A percentile compares a stretch with the other conserved stretches of the same genome.
Evolutionary conservation across 2,888 invertebrate species (phyloP).

Genomic region (Autographa pulchrina): DNA sequence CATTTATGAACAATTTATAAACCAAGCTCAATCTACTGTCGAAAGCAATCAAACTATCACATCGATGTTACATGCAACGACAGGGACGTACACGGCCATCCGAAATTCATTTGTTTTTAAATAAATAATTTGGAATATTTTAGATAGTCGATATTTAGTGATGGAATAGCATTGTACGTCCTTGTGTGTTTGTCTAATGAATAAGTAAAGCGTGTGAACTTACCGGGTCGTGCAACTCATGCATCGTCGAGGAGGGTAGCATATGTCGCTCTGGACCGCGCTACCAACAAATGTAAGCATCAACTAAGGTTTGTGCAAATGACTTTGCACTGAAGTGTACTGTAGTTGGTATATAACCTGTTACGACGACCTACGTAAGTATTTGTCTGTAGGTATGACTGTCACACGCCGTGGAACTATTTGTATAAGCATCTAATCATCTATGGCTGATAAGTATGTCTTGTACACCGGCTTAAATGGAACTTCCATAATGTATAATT

Average conservation of each 20-base stretch:
- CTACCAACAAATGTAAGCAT: constrained; percentile 84
- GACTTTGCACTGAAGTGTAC: constrained; percentile 48
- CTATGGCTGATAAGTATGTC: background rate
- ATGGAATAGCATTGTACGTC: constrained; percentile 60
- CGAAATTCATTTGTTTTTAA: constrained; percentile 20
- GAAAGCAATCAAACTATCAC: constrained; percentile 74
- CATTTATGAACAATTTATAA: constrained; percentile 59
- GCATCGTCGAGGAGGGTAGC: constrained; percentile 89
- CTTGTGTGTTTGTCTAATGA: constrained; percentile 45
- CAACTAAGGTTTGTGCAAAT: constrained; percentile 57
- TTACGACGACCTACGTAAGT: background rate
- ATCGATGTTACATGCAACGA: constrained; percentile 70
- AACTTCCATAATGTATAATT: no score
- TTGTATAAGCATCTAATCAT: background rate
- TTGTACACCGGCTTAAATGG: no score
- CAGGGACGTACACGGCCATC: constrained; percentile 60
- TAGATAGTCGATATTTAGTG: constrained; percentile 8
- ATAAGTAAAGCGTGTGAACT: constrained; percentile 76
- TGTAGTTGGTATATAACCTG: constrained; percentile 13
- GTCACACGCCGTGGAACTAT: background rate
- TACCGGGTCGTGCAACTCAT: constrained; percentile 90
- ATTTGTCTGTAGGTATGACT: background rate
- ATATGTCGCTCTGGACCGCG: constrained; percentile 87
- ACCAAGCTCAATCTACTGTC: constrained; percentile 72
- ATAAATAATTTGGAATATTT: background rate